These are phyloP conservation scores for Entomobrya proxima DNA, from an alignment of 2,888 invertebrate species.

Conservation along the genomic window DNA sequence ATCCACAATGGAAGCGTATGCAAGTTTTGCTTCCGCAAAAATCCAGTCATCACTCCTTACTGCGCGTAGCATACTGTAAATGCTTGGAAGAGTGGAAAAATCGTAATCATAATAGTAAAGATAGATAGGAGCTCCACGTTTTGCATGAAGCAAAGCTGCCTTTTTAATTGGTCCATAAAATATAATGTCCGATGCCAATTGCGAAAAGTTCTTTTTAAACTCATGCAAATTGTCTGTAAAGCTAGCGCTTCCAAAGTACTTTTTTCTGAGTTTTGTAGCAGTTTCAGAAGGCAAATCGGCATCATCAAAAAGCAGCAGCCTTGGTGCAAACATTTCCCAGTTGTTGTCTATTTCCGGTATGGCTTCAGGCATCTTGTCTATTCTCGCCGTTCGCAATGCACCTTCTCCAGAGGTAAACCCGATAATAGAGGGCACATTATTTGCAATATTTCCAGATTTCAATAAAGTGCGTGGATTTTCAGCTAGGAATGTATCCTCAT, in stretches of 20 bases:
- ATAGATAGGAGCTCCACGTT: constrained; percentile 61
- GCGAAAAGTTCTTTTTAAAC: constrained; percentile 44
- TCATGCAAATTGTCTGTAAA: background rate
- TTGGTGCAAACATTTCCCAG: background rate
- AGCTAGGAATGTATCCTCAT: constrained; percentile 54
- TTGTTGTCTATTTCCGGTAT: constrained; percentile 22
- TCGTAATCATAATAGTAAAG: constrained; percentile 56
- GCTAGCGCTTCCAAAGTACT: background rate
- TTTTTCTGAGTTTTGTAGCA: background rate
- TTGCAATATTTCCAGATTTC: constrained; percentile 48
- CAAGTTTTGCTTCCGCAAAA: background rate
- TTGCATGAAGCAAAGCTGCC: constrained; percentile 51
- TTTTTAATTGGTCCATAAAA: constrained; percentile 43
- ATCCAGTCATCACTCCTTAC: background rate
- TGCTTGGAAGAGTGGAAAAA: background rate
- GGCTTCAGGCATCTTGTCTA: constrained; percentile 31
- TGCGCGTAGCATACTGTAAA: background rate
- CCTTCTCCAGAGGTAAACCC: constrained; percentile 64
- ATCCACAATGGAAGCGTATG: background rate
- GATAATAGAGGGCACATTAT: constrained; percentile 58
- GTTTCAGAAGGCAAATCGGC: background rate
- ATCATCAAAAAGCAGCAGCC: background rate
- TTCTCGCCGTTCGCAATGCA: constrained; percentile 50
- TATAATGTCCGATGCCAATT: constrained; percentile 53
- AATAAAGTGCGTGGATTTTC: constrained; percentile 42